A percentile compares a stretch with the other conserved stretches of the same genome.
phyloP scores from a whole-genome alignment of 2,113 vertebrate species.

The Dissostichus mawsoni region DNA sequence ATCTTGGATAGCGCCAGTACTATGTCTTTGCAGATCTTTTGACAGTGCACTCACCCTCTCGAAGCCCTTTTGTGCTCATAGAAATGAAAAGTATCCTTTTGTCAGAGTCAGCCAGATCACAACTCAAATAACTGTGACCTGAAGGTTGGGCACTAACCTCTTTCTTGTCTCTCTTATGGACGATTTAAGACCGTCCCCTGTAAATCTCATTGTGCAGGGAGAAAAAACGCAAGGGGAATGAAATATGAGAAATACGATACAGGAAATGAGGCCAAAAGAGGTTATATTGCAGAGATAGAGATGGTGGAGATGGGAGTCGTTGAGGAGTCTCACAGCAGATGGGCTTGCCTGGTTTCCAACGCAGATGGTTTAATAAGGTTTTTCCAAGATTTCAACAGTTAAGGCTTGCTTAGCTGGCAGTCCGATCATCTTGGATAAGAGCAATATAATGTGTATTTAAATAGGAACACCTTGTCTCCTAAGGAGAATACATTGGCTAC shows the following conservation, averaged over 20 bases:
- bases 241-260: constrained; percentile 46
- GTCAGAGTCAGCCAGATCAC: constrained; percentile 51
- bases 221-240: constrained; percentile 9
- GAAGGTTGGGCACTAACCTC: constrained; percentile 47
- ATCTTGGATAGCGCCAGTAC: constrained; percentile 8
- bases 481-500: neutral
- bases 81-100: constrained; percentile 52
- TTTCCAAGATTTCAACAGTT: constrained; percentile 51
- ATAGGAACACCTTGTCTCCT: constrained; percentile 9
- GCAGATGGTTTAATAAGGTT: constrained; percentile 44
- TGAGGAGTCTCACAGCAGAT: constrained; percentile 51
- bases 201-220: constrained; percentile 51
- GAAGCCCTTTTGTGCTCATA: constrained; percentile 36
- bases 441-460: constrained; percentile 28
- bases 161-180: constrained; percentile 46
- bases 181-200: constrained; percentile 45
- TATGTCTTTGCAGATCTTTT: constrained; percentile 30
- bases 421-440: constrained; percentile 36
- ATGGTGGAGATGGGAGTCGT: constrained; percentile 23
- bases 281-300: constrained; percentile 14
- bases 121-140: constrained; percentile 59
- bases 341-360: constrained; percentile 27
- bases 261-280: constrained; percentile 39
- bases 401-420: constrained; percentile 40
- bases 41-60: neutral